Conservation (phyloP, 2,113 vertebrate genomes). For the Pogona vitticeps region DNA sequence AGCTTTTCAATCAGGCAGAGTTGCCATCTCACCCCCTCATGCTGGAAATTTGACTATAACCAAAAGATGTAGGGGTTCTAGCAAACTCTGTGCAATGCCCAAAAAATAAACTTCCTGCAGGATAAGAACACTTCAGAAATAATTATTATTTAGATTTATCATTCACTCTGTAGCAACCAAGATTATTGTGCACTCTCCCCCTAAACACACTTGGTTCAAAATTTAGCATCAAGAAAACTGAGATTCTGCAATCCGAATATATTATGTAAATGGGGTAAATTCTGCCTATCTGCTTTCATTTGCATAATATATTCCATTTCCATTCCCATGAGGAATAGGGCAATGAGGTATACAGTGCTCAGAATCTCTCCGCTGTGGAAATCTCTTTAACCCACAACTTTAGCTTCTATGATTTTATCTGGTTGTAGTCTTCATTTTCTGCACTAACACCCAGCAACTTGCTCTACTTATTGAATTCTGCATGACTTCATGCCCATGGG, state of each 20-base stretch:
- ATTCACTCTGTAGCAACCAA: not conserved
- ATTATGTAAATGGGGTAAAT: slow-evolving; percentile 3
- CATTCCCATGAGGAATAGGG: not conserved
- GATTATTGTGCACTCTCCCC: not conserved
- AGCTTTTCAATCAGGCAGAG: slow-evolving; percentile 29
- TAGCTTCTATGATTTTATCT: not conserved
- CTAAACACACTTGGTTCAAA: not conserved
- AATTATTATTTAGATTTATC: slow-evolving; percentile 17
- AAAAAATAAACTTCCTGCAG: slow-evolving; percentile 5
- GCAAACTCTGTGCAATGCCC: not conserved
- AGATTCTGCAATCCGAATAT: slow-evolving; percentile 11
- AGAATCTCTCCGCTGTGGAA: not conserved
- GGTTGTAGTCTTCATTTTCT: not conserved
- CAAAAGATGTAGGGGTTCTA: not conserved
- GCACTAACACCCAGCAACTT: not conserved
- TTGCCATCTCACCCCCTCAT: not conserved
- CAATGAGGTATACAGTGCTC: not conserved
- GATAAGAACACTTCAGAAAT: slow-evolving; percentile 12
- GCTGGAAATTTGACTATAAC: not conserved
- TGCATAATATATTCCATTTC: slow-evolving; percentile 19
- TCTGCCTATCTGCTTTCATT: not conserved
- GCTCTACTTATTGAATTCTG: not conserved
- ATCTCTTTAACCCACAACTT: not conserved
- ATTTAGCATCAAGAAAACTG: not conserved
- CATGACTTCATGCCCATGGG: not conserved